A percentile compares a stretch with the other conserved stretches of the same genome.
These are phyloP conservation scores for human (Homo sapiens) DNA, from an alignment of 2,113 vertebrate genomes.

Conservation along the genomic window DNA sequence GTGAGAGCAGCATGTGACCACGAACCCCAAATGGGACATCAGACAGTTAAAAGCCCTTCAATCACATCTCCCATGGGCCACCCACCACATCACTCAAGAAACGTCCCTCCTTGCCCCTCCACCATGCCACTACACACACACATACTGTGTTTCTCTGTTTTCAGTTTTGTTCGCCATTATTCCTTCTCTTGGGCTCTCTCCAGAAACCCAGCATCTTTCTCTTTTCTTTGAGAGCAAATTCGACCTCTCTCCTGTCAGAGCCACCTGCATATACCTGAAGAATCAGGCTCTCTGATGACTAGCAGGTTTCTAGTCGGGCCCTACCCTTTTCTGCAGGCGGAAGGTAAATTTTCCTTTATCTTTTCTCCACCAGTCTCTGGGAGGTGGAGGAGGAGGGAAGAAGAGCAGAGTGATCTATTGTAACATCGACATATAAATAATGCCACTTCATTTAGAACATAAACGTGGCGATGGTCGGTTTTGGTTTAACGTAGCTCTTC, in stretches of 20 bases:
- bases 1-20: background rate
- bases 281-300: background rate
- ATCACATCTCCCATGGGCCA: background rate
- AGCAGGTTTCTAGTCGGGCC: background rate
- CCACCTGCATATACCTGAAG: too few species aligned
- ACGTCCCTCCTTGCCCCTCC: accelerated
- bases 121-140: accelerated
- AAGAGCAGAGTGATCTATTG: background rate
- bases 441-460: background rate
- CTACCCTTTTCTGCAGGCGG: background rate
- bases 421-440: background rate
- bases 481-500: background rate
- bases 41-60: too few species aligned
- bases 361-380: background rate
- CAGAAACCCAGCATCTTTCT: background rate
- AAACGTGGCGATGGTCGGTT: accelerated
- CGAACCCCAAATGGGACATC: background rate
- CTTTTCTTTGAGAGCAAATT: too few species aligned
- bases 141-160: background rate
- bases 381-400: background rate
- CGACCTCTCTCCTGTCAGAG: accelerated
- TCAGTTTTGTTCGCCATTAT: background rate
- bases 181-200: background rate
- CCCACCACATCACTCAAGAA: background rate
- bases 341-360: background rate